Base-by-base conservation (phyloP, 1,140 invertebrate species). In the Eulimnadia texana region DNA sequence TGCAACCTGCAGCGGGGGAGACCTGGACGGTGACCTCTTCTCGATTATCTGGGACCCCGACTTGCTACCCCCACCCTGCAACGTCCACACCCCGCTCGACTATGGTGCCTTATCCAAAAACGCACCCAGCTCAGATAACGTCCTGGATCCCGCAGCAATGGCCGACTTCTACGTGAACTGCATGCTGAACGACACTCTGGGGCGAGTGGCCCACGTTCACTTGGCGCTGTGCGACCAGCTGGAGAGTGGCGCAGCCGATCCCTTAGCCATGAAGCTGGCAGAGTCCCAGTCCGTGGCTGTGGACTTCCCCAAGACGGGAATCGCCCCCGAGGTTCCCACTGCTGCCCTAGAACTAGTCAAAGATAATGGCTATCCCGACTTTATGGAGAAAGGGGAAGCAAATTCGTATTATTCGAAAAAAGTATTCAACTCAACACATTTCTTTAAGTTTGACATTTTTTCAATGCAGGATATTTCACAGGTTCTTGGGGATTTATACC, bases 261-360 rank as follows among this genome's bases (percentile, higher is more conserved):
- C 13, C 52, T 20, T 54, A 27, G 52, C 52, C 16, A 54, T 54
- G 52, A 54, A 54, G 25, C 22, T 54, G 20, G 52, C 52, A 2
- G 52, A 54, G 20, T 54, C 52, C 22, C 52, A 54, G 52, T 54
- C 52, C 11, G 52, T 54, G 11, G 52, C 52, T 54, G 52, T 54
- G 3, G 52, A 54, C 2, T 54, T 54, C 25, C 52, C 52, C 52
- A 54, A 54, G 52, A 54, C 52, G 13, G 52, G 52, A 11, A 54
- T 54, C 52, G 52, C 52, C 52, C 52, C 52, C 16, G 1, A 3
- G 2, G 52, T 54, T 27, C 52, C 52, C 16, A 22, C 11, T 13
- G 25, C 22, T 1, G 52, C 52, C 16, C 20, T 54, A 20, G 20
- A 54, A 3, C 13, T 22, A 54, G 52, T 54, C 11, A 13, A 27